These are phyloP conservation scores for Thunnus thynnus DNA, from an alignment of 2,113 vertebrate species.

Conservation along the genomic window DNA sequence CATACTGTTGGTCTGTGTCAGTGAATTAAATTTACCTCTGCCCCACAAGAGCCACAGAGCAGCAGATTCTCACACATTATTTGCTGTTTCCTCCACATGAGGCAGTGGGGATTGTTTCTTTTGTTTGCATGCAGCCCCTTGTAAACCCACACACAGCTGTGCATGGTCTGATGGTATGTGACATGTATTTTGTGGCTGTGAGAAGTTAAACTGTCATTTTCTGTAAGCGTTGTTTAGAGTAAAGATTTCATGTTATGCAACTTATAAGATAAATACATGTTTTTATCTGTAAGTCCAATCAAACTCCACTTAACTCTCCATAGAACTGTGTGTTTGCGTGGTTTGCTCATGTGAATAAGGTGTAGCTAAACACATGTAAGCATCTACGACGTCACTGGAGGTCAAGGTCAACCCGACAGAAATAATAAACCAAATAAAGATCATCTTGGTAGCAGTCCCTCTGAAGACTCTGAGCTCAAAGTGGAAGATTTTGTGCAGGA, in stretches of 20 bases:
- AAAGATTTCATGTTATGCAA: not conserved
- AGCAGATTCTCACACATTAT: slow-evolving; percentile 39
- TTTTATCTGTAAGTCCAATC: not conserved
- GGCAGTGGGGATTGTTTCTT: slow-evolving; percentile 19
- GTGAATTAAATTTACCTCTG: slow-evolving; percentile 20
- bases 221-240: not conserved
- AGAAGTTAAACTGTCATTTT: not conserved
- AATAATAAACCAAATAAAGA: slow-evolving; percentile 14
- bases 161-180: not conserved
- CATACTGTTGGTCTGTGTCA: slow-evolving; percentile 15
- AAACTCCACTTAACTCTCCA: not conserved
- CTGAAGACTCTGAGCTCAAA: not conserved
- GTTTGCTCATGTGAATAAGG: not conserved
- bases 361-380: not conserved
- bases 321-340: not conserved
- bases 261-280: too few relatives aligned
- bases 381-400: slow-evolving; percentile 13
- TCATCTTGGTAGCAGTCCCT: not conserved
- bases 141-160: slow-evolving; percentile 17
- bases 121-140: slow-evolving; percentile 27
- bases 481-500: slow-evolving; percentile 19
- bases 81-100: slow-evolving; percentile 42
- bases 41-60: slow-evolving; percentile 12
- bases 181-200: not conserved
- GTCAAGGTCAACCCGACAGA: not conserved